Conservation (phyloP, 2,113 vertebrate species). For the Poicephalus meyeri region DNA sequence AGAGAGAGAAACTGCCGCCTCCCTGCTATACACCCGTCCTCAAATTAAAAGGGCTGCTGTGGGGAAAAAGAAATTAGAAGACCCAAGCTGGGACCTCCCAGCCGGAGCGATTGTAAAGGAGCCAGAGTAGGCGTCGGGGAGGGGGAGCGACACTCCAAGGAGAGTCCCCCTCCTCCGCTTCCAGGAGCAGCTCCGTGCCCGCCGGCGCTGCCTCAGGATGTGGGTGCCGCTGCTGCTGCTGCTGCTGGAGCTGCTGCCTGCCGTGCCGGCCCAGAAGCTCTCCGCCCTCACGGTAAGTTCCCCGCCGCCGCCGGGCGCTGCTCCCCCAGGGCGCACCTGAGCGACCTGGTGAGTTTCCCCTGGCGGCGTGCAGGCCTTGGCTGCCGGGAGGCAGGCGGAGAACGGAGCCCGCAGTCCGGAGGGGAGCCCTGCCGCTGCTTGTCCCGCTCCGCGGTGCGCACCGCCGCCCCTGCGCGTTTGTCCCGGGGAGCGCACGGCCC, state of each 20-base stretch:
- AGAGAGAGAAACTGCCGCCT: background rate
- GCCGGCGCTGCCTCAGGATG: slow-evolving; percentile 49
- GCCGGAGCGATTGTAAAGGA: background rate
- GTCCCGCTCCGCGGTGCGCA: background rate
- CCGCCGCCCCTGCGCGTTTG: background rate
- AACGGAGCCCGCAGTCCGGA: background rate
- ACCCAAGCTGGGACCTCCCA: slow-evolving; percentile 2
- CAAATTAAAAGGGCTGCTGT: background rate
- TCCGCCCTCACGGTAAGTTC: slow-evolving; percentile 78
- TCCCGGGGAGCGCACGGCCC: background rate
- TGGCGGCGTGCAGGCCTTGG: background rate
- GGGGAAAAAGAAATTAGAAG: background rate
- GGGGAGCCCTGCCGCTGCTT: background rate
- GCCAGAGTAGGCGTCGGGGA: background rate
- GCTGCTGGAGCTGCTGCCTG: slow-evolving; percentile 63
- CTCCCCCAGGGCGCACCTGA: slow-evolving; percentile 1
- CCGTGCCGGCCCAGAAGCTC: slow-evolving; percentile 72
- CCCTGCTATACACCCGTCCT: background rate
- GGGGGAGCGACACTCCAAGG: background rate
- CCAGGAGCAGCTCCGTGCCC: background rate
- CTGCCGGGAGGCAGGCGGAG: background rate
- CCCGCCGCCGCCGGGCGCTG: background rate
- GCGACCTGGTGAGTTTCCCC: background rate
- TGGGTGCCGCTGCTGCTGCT: slow-evolving; percentile 65
- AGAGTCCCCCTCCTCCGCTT: background rate